phyloP scores from a whole-genome alignment of 2,888 invertebrate species.

The Microctonus aethiopoides region DNA sequence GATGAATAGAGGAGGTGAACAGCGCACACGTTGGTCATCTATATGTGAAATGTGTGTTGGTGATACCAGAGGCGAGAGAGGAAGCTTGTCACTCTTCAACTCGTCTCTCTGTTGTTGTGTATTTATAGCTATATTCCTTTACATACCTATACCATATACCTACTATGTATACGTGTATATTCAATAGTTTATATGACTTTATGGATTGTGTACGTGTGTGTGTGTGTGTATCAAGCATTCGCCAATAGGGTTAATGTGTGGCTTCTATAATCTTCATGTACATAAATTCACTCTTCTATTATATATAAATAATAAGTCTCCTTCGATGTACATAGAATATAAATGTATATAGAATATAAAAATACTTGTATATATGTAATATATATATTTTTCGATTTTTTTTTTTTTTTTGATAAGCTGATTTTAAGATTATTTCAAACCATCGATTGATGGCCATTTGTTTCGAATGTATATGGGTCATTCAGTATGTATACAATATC shows the following conservation, averaged over 20 bases:
- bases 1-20: conserved; percentile 17
- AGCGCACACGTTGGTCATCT: conserved; percentile 47
- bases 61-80: conserved; percentile 30
- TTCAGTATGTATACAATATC: not conserved
- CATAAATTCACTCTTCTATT: too few species aligned
- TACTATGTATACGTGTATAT: conserved; percentile 14
- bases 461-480: not conserved
- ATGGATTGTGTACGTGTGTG: conserved; percentile 27
- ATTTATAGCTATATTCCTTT: conserved; percentile 44
- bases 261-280: not conserved
- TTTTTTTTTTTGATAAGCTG: not conserved
- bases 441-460: conserved; percentile 33
- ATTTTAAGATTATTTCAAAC: not conserved
- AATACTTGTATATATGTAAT: too few species aligned
- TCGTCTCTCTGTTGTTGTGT: conserved; percentile 40
- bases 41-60: conserved; percentile 15
- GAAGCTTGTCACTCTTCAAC: conserved; percentile 46
- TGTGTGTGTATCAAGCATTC: conserved; percentile 8
- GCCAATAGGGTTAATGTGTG: conserved; percentile 3
- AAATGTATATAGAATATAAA: not conserved
- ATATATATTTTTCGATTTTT: not conserved
- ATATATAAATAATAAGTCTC: not conserved
- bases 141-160: too few species aligned
- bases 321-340: too few species aligned
- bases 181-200: too few species aligned